Evolutionary conservation across 1,140 invertebrate genomes (phyloP).

Genomic region (Mizuhopecten yessoensis): DNA sequence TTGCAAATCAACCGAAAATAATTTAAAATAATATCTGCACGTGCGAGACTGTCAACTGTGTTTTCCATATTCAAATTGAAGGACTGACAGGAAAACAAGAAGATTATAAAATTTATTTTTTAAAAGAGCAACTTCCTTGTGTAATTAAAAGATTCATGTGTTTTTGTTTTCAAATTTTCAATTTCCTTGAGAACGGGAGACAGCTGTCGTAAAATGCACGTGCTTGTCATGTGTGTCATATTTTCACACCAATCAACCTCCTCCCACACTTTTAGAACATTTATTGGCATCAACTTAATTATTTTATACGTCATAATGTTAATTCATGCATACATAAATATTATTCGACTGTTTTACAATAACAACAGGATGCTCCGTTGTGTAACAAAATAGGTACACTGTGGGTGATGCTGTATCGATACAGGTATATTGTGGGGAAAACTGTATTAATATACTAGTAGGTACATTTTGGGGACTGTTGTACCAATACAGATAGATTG

Average conservation of each 20-base stretch:
- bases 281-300: background rate
- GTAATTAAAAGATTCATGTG: background rate
- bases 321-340: no score
- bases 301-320: no score
- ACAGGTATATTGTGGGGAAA: no score
- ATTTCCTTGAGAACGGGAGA: slow-evolving; percentile 25
- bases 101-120: background rate
- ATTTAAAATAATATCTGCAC: background rate
- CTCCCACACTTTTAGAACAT: background rate
- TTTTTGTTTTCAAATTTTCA: background rate
- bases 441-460: no score
- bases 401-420: no score
- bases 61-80: background rate
- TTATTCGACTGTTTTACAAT: no score
- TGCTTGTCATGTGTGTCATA: background rate
- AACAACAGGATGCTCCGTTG: no score
- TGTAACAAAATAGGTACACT: no score
- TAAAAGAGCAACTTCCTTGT: background rate
- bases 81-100: background rate
- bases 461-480: background rate
- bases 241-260: background rate
- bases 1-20: background rate
- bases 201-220: background rate
- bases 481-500: background rate
- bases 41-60: background rate